Evolutionary conservation across 2,113 vertebrate species (phyloP).

Genomic region (Phoxinus phoxinus): DNA sequence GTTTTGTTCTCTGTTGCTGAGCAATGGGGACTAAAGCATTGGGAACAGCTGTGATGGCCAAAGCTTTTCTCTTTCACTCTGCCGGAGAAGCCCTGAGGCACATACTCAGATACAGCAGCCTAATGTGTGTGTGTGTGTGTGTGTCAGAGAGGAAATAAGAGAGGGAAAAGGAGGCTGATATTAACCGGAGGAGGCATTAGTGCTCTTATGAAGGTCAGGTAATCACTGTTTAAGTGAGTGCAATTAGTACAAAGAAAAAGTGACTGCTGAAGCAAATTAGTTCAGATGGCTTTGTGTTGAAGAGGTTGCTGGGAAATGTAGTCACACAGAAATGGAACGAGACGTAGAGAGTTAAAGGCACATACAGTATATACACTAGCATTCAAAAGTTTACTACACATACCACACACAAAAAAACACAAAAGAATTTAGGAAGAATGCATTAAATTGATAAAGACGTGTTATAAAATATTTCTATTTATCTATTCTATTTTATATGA

Average conservation of each 20-base stretch:
- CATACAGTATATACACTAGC: background rate
- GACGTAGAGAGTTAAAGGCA: background rate
- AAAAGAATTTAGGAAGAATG: background rate
- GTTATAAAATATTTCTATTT: background rate
- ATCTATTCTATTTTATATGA: no score
- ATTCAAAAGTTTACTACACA: background rate
- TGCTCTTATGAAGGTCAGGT: slow-evolving; percentile 11
- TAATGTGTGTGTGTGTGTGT: slow-evolving; percentile 38
- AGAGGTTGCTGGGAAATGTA: slow-evolving; percentile 25
- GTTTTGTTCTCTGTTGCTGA: slow-evolving; percentile 79
- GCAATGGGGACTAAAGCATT: slow-evolving; percentile 72
- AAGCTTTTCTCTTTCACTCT: slow-evolving; percentile 80
- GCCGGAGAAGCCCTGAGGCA: slow-evolving; percentile 73
- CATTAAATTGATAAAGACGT: background rate
- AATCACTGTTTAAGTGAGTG: slow-evolving; percentile 19
- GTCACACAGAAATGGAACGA: background rate
- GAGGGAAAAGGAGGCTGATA: slow-evolving; percentile 25
- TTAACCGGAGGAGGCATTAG: background rate
- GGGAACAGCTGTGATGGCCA: slow-evolving; percentile 80
- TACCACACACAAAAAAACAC: rapidly evolving
- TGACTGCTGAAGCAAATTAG: background rate
- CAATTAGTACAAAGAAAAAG: slow-evolving; percentile 27
- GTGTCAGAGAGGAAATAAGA: slow-evolving; percentile 28
- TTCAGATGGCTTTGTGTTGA: background rate
- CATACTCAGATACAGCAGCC: slow-evolving; percentile 64